Conservation (phyloP, 2,888 invertebrate genomes). For the Noctua fimbriata region DNA sequence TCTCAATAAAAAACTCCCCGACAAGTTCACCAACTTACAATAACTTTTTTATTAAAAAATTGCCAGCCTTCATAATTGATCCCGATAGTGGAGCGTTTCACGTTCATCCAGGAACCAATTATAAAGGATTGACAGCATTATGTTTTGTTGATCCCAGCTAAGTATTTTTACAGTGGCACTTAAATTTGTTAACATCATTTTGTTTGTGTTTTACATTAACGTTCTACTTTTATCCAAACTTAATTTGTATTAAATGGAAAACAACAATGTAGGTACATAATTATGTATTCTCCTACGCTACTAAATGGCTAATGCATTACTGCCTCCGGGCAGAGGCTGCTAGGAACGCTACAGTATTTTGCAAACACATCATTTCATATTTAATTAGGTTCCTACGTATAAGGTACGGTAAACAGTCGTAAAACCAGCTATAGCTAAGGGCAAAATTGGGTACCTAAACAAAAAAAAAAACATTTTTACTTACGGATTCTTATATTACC, state of each 20-base stretch:
- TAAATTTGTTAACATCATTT: conserved; percentile 5
- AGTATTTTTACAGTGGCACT: conserved; percentile 28
- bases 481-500: conserved; percentile 60
- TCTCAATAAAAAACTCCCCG: conserved; percentile 45
- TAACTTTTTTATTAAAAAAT: conserved; percentile 44
- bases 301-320: conserved; percentile 2
- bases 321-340: background rate
- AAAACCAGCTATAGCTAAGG: conserved; percentile 29
- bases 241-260: background rate
- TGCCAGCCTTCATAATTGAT: conserved; percentile 30
- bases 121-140: conserved; percentile 21
- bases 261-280: background rate
- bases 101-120: conserved; percentile 30
- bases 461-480: conserved; percentile 44
- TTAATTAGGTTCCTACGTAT: conserved; percentile 31
- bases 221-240: background rate
- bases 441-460: conserved; percentile 8
- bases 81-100: conserved; percentile 24
- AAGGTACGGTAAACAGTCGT: conserved; percentile 21
- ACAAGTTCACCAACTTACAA: conserved; percentile 13
- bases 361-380: conserved; percentile 32
- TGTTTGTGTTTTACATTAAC: conserved; percentile 11
- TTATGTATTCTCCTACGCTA: conserved; percentile 5
- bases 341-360: conserved; percentile 19
- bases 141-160: conserved; percentile 19